Evolutionary conservation across 2,113 vertebrate species (phyloP).

Genomic region (Dasyornis broadbenti): DNA sequence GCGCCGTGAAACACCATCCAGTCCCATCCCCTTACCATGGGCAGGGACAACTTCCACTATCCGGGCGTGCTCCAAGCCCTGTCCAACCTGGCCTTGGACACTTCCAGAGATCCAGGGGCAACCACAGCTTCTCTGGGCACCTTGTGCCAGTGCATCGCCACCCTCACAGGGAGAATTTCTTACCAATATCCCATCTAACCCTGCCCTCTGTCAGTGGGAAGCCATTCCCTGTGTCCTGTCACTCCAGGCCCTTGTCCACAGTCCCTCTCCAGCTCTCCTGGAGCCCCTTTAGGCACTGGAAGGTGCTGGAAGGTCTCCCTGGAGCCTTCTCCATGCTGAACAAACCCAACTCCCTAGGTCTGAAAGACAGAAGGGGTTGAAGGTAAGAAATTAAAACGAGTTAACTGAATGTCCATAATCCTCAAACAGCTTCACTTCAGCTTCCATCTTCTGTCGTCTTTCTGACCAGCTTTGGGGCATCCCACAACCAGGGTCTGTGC

Average conservation of each 20-base stretch:
- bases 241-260: not conserved
- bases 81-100: fast-evolving
- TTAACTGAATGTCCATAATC: not conserved
- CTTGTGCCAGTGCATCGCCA: not conserved
- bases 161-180: not conserved
- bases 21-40: not conserved
- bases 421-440: not conserved
- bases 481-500: not conserved
- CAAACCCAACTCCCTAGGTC: not conserved
- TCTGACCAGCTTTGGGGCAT: not conserved
- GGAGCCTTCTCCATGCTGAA: not conserved
- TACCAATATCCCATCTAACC: fast-evolving
- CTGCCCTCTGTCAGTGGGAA: not conserved
- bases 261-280: not conserved
- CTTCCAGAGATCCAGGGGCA: not conserved
- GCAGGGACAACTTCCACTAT: fast-evolving
- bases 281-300: not conserved
- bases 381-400: not conserved
- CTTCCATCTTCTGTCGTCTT: not conserved
- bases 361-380: not conserved
- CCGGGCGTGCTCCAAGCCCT: fast-evolving
- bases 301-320: not conserved
- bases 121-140: not conserved
- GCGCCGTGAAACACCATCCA: not conserved
- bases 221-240: not conserved